phyloP scores from a whole-genome alignment of 2,888 invertebrate genomes.

The Amorpha juglandis region DNA sequence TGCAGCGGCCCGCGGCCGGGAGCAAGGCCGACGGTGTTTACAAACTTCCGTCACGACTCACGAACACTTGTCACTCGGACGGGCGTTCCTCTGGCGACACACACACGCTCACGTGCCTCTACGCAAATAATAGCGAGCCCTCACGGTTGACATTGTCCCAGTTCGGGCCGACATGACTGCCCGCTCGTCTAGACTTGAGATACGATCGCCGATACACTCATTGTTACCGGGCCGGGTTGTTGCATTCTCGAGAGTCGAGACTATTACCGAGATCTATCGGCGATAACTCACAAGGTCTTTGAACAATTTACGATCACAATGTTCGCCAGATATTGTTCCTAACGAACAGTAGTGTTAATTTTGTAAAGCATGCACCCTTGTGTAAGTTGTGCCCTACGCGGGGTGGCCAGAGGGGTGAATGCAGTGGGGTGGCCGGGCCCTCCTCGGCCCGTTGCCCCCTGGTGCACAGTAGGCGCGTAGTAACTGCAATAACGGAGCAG shows the following conservation, averaged over 20 bases:
- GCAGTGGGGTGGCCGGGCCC: conserved; percentile 73
- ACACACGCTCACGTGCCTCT: conserved; percentile 65
- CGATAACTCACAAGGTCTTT: conserved; percentile 33
- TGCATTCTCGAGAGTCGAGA: conserved; percentile 43
- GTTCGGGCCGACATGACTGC: conserved; percentile 55
- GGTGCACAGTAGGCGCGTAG: conserved; percentile 81
- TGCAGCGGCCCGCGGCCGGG: conserved; percentile 62
- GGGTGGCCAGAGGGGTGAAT: conserved; percentile 71
- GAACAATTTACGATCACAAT: conserved; percentile 2
- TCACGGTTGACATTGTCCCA: conserved; percentile 80
- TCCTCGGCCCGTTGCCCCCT: conserved; percentile 58
- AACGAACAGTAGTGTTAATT: conserved; percentile 61
- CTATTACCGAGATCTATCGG: conserved; percentile 12
- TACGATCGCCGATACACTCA: conserved; percentile 67
- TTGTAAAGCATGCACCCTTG: conserved; percentile 71
- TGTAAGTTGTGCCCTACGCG: conserved; percentile 65
- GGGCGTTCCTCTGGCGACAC: conserved; percentile 48
- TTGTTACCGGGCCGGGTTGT: conserved; percentile 49
- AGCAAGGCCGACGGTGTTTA: conserved; percentile 81
- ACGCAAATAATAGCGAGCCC: conserved; percentile 82
- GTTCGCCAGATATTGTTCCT: conserved; percentile 1
- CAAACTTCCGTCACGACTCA: conserved; percentile 78
- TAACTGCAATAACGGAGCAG: conserved; percentile 83
- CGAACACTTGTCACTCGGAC: conserved; percentile 72
- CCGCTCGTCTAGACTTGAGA: conserved; percentile 73